Percentiles rank a stretch among this genome's conserved stretches.
phyloP scores from a whole-genome alignment of 2,113 vertebrate genomes.

The Rhadina sibilatrix region DNA sequence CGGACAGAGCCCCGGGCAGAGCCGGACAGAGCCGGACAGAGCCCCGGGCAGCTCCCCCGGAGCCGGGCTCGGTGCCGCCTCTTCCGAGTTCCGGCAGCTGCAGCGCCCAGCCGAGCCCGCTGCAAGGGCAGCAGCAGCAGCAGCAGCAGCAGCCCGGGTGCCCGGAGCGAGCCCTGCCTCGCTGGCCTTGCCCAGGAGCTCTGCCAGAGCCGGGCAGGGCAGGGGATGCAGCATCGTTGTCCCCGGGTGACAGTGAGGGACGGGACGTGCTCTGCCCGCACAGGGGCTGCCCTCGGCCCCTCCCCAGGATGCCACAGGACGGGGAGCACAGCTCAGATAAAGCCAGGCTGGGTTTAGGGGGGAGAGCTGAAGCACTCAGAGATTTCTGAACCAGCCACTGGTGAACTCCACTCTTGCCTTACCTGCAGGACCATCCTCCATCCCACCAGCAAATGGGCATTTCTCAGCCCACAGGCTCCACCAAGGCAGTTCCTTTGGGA shows the following conservation, averaged over 20 bases:
- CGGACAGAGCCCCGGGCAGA: too few relatives aligned
- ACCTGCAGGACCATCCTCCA: not conserved
- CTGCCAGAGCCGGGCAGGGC: not conserved
- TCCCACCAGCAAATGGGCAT: rapidly evolving
- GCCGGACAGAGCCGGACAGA: too few relatives aligned
- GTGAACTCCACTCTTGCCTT: not conserved
- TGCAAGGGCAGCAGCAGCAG: not conserved
- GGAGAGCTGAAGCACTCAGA: not conserved
- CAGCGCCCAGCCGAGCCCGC: not conserved
- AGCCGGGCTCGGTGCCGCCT: not conserved
- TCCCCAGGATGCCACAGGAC: rapidly evolving
- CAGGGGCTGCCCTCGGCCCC: not conserved
- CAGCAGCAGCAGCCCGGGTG: not conserved
- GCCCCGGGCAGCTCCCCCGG: too few relatives aligned
- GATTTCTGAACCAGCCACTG: rapidly evolving
- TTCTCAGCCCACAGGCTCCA: not conserved
- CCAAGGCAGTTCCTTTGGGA: rapidly evolving
- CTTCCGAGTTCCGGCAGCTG: not conserved
- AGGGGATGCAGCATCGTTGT: rapidly evolving
- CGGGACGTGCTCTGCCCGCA: not conserved
- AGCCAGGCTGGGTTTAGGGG: not conserved
- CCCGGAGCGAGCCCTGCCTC: not conserved
- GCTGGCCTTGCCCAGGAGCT: not conserved
- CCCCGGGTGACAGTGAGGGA: not conserved
- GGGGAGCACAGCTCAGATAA: not conserved